A percentile compares a stretch with the other conserved stretches of the same genome.
These are phyloP conservation scores for Xyrauchen texanus DNA, from an alignment of 2,113 vertebrate genomes.

Conservation along the genomic window DNA sequence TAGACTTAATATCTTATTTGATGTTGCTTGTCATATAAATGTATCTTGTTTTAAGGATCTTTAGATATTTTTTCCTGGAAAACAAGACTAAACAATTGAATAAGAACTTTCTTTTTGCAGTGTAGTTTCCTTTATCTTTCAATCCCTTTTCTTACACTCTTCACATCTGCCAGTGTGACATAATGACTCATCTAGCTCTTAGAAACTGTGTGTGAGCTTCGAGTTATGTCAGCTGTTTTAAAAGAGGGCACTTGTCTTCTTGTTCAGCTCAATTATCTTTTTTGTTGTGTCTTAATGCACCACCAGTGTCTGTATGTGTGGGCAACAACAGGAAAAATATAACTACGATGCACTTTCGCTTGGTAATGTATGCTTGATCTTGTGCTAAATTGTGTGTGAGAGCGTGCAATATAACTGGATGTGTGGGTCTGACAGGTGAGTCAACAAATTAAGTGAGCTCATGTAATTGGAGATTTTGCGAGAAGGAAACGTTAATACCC, in stretches of 20 bases:
- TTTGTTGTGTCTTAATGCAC: constrained; percentile 26
- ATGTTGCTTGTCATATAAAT: too few relatives aligned
- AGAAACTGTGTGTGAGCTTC: constrained; percentile 11
- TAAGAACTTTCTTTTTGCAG: too few relatives aligned
- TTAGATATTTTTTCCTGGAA: too few relatives aligned
- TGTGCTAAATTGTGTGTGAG: not conserved
- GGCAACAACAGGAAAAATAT: not conserved
- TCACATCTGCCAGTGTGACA: constrained; percentile 21
- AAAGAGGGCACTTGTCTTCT: constrained; percentile 38
- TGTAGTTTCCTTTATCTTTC: not conserved
- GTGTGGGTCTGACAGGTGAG: constrained; percentile 24
- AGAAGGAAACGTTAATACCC: constrained; percentile 7
- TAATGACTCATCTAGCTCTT: constrained; percentile 36
- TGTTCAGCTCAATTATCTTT: constrained; percentile 33
- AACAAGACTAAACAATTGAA: too few relatives aligned
- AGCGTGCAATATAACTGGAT: not conserved
- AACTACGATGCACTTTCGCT: not conserved
- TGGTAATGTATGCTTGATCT: not conserved
- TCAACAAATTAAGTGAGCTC: constrained; percentile 23
- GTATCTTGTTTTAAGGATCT: too few relatives aligned
- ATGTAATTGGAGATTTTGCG: constrained; percentile 15
- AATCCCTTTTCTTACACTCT: not conserved
- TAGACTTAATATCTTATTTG: too few relatives aligned
- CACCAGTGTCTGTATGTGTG: constrained; percentile 6
- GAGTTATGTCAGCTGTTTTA: constrained; percentile 13